phyloP scores from a whole-genome alignment of 2,797 vertebrate genomes.

The Garrulus glandarius region DNA sequence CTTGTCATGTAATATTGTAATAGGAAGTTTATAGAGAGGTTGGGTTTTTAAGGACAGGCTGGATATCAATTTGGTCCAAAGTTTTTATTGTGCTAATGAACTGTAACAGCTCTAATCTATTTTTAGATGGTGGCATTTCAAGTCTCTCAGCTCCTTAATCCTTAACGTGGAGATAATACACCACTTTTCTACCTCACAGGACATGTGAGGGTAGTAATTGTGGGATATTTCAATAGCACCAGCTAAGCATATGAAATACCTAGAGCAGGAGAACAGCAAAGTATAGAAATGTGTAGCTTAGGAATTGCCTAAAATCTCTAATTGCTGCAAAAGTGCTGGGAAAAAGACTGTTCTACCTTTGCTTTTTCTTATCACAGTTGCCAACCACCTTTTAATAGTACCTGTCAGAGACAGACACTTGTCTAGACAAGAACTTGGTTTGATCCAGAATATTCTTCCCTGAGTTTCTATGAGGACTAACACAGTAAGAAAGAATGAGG shows the following conservation, averaged over 20 bases:
- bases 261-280: neutral
- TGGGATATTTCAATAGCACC: neutral
- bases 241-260: neutral
- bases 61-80: conserved; percentile 39
- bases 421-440: neutral
- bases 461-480: neutral
- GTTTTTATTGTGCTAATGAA: conserved; percentile 65
- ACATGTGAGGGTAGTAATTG: neutral
- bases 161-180: conserved; percentile 30
- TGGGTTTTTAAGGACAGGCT: conserved; percentile 47
- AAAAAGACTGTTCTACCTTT: neutral
- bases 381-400: neutral
- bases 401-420: neutral
- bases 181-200: conserved; percentile 7
- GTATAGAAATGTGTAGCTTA: neutral
- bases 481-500: neutral
- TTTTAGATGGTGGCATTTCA: conserved; percentile 61
- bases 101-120: conserved; percentile 55
- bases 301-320: neutral
- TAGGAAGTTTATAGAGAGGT: conserved; percentile 31
- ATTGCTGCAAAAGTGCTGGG: neutral
- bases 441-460: neutral
- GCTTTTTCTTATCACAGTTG: neutral
- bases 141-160: conserved; percentile 34
- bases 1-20: neutral